Evolutionary conservation across 2,888 invertebrate species (phyloP).

Genomic region (Polyploca ridens): DNA sequence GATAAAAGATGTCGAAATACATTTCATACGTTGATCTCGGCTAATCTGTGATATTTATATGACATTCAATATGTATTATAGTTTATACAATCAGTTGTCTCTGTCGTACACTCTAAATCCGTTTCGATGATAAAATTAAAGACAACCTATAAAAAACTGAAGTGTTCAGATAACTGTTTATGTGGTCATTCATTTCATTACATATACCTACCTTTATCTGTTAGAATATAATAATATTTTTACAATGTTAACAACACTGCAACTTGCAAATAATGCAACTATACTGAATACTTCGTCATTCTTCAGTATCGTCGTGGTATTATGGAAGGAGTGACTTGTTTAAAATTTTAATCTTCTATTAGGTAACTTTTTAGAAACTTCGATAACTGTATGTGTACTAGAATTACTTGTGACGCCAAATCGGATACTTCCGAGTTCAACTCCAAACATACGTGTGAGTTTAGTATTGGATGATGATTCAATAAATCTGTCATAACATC

Average conservation of each 20-base stretch:
- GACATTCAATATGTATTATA: not conserved
- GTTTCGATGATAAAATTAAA: not conserved
- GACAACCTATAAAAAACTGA: constrained; percentile 5
- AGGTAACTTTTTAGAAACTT: not conserved
- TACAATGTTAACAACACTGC: not conserved
- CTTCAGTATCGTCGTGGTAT: too few species aligned
- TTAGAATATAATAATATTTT: not conserved
- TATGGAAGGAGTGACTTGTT: too few species aligned
- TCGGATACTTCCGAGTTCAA: not conserved
- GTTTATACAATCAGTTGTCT: constrained; percentile 1
- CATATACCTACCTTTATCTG: not conserved
- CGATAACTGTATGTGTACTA: not conserved
- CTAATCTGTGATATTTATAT: constrained; percentile 7
- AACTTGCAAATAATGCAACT: too few species aligned
- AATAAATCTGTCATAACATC: not conserved
- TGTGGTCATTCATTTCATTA: not conserved
- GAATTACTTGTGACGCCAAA: not conserved
- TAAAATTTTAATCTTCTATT: too few species aligned
- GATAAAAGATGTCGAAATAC: constrained; percentile 12
- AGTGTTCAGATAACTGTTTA: not conserved
- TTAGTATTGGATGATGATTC: not conserved
- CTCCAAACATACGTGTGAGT: not conserved
- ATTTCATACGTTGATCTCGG: constrained; percentile 8
- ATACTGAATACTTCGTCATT: too few species aligned
- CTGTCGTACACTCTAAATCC: constrained; percentile 4